Evolutionary conservation across 2,888 invertebrate genomes (phyloP).

Genomic region (Tridacna gigas): DNA sequence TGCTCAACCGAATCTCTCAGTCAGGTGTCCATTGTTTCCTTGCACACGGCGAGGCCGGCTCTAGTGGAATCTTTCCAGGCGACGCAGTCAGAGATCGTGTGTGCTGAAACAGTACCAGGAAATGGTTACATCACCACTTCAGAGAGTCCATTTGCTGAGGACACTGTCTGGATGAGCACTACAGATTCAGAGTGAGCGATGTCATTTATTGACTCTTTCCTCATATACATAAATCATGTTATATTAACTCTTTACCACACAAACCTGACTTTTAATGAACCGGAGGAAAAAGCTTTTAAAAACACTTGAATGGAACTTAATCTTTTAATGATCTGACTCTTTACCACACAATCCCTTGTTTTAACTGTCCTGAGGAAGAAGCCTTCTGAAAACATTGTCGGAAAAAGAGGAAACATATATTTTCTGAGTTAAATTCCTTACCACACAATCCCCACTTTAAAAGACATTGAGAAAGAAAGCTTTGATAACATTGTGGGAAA

Average conservation of each 20-base stretch:
- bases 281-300: no score
- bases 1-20: conserved; percentile 89
- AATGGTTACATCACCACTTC: conserved; percentile 58
- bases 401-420: no score
- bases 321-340: not conserved
- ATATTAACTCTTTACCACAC: no score
- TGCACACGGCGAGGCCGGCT: conserved; percentile 80
- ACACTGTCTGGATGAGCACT: conserved; percentile 95
- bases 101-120: conserved; percentile 80
- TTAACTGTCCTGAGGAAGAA: no score
- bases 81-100: conserved; percentile 72
- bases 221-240: not conserved
- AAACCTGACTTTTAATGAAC: no score
- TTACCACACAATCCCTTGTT: no score
- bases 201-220: not conserved
- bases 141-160: conserved; percentile 75
- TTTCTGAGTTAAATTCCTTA: no score
- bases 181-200: conserved; percentile 89
- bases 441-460: no score
- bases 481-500: not conserved
- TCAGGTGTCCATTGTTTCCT: conserved; percentile 90
- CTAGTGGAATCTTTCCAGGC: conserved; percentile 82
- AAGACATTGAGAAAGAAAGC: no score
- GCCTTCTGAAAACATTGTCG: no score
- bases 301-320: not conserved